Evolutionary conservation across 2,797 vertebrate species (phyloP).

Genomic region (Hafferia zeledoni): DNA sequence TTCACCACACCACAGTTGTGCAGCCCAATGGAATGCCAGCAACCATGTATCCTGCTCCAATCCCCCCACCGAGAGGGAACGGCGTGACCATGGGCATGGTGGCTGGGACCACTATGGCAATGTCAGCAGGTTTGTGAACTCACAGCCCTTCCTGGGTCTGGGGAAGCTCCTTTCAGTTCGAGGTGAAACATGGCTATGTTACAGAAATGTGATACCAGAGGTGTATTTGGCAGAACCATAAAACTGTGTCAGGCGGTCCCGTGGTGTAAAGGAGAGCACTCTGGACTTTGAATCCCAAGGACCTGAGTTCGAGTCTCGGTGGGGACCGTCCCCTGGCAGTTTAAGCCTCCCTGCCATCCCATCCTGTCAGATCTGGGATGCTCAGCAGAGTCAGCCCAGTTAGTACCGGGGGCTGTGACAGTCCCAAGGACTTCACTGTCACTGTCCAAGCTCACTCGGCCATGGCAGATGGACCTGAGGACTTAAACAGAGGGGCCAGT

Average conservation of each 20-base stretch:
- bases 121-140: conserved; percentile 90
- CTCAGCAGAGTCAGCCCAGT: too few relatives aligned
- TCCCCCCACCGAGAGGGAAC: conserved; percentile 84
- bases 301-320: too few relatives aligned
- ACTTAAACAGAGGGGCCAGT: too few relatives aligned
- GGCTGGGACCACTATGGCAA: conserved; percentile 97
- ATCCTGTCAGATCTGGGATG: too few relatives aligned
- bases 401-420: too few relatives aligned
- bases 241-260: background rate
- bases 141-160: accelerated
- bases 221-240: accelerated
- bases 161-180: accelerated
- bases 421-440: too few relatives aligned
- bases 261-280: too few relatives aligned
- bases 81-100: conserved; percentile 97
- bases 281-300: too few relatives aligned
- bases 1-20: conserved; percentile 98
- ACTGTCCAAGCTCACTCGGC: too few relatives aligned
- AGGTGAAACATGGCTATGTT: accelerated
- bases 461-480: too few relatives aligned
- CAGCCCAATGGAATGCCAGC: conserved; percentile 98
- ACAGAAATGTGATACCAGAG: background rate
- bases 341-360: too few relatives aligned
- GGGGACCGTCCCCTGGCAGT: too few relatives aligned
- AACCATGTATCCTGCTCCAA: conserved; percentile 90